These are phyloP conservation scores for Gastracanthus pulcherrimus DNA, from an alignment of 2,888 invertebrate genomes.

Conservation along the genomic window DNA sequence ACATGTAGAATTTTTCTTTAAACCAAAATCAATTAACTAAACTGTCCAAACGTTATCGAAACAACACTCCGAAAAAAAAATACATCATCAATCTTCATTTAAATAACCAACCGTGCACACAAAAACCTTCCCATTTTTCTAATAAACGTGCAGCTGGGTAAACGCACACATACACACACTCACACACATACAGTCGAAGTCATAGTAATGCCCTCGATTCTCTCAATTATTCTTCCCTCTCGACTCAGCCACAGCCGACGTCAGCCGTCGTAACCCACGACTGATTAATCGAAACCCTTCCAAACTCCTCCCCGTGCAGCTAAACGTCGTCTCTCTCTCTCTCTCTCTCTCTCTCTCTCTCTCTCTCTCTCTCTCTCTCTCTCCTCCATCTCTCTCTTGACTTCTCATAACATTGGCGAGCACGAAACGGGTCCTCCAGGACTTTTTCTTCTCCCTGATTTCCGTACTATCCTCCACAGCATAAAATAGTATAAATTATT, in stretches of 20 bases:
- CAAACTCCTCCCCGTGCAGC: not conserved
- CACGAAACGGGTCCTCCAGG: too few relatives aligned
- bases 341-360: not conserved
- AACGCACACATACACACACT: not conserved
- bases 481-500: too few relatives aligned
- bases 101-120: not conserved
- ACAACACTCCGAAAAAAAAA: too few relatives aligned
- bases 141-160: not conserved
- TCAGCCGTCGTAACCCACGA: not conserved
- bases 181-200: not conserved
- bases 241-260: not conserved
- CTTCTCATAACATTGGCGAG: too few relatives aligned
- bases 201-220: not conserved
- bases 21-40: too few relatives aligned
- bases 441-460: not conserved
- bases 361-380: too few relatives aligned
- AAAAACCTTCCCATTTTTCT: not conserved
- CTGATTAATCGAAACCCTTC: constrained; percentile 38
- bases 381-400: too few relatives aligned
- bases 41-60: too few relatives aligned
- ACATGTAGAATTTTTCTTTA: too few relatives aligned
- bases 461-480: too few relatives aligned
- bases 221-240: constrained; percentile 21
- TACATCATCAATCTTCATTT: not conserved
- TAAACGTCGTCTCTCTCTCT: not conserved